Base-by-base conservation (phyloP, 1,140 invertebrate genomes). In the Wasmannia auropunctata region DNA sequence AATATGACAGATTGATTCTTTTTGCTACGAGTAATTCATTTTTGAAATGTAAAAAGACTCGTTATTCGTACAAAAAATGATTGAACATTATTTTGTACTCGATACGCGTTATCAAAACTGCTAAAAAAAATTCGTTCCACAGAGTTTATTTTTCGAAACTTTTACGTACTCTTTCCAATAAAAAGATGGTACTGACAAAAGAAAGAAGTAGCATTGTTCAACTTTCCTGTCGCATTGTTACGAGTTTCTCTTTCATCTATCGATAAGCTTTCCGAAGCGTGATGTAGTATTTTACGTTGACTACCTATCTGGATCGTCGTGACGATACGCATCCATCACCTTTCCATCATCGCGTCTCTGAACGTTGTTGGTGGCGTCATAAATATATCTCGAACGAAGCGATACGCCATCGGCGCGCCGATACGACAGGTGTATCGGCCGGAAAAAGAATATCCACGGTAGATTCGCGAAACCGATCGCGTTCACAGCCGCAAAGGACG, bases 321-420 rank as follows among this genome's bases (percentile, higher is more conserved):
- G 54, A 28, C 43, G 51, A 72, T 83, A 46, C 67, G 31, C 67
- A 83, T 83, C 51, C 67, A 83, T 83, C 79, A 83, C 19, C 19
- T 40, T 72, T 65, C 74, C 60, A 65, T 79, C 60, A 63, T 79
- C 83, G 43, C 56, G 31, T 65, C 34, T 63, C 72, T 54, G 46
- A 14, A 22, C 40, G 14, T 62, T 56, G n/a, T 85, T 46, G 74
- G 14, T 22, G n/a, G 14, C 43, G 43, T 85, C 74, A 43, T 85
- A 74, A 74, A 83, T 83, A 83, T 83, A 74, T 74, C 25, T 58
- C 67, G 37, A 16, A 46, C 77, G 22, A 22, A n/a, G 22, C 62
- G 37, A 74, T 72, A 65, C 22, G 2, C n/a, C 8, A 31, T 11
- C 31, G 11, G 14, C 43, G 28, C n/a, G 22, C 34, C 34, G 43